A percentile compares a stretch with the other conserved stretches of the same genome.
Conservation (phyloP, 2,797 vertebrate species). For the Pyrocephalus nanus region DNA sequence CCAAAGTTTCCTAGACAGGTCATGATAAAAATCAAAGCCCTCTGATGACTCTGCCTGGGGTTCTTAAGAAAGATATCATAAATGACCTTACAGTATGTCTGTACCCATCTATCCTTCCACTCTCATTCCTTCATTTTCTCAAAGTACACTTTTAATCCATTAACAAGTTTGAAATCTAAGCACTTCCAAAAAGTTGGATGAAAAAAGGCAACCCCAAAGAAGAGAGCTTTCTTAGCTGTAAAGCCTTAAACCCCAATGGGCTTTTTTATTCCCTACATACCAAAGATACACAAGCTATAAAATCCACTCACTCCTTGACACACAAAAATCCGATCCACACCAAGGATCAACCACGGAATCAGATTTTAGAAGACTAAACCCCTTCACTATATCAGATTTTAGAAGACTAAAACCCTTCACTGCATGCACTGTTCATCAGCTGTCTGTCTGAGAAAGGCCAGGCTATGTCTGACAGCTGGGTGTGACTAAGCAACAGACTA, state of each 20-base stretch:
- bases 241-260: not conserved
- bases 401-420: not conserved
- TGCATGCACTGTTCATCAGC: not conserved
- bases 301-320: not conserved
- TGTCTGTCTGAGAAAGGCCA: not conserved
- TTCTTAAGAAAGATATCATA: not conserved
- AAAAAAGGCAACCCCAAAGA: not conserved
- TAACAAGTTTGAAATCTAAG: not conserved
- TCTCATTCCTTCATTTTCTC: not conserved
- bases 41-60: not conserved
- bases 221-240: not conserved
- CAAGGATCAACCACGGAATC: rapidly evolving
- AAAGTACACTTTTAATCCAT: not conserved
- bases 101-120: not conserved
- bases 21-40: not conserved
- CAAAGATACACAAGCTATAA: not conserved
- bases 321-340: not conserved
- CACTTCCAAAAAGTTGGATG: not conserved
- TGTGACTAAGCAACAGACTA: not conserved
- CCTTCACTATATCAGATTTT: not conserved
- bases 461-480: too few relatives aligned
- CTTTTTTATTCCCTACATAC: not conserved
- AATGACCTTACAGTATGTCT: not conserved
- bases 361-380: not conserved
- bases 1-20: not conserved